Conservation (phyloP, 2,888 invertebrate genomes). For the Tupiocoris notatus region DNA sequence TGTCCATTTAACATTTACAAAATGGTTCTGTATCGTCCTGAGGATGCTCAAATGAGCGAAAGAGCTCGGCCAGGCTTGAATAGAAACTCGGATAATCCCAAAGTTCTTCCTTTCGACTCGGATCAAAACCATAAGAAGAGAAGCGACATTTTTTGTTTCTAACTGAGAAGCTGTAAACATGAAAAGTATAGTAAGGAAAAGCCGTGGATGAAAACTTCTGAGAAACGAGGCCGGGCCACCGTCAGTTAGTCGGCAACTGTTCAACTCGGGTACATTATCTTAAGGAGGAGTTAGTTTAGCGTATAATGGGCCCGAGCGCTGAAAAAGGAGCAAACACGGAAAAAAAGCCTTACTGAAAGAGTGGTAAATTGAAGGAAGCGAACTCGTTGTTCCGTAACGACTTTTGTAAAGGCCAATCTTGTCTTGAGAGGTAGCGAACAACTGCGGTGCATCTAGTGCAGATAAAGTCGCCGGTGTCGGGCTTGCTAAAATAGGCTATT, state of each 20-base stretch:
- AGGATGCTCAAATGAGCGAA: too few species aligned
- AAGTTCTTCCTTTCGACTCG: too few species aligned
- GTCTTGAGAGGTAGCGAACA: too few species aligned
- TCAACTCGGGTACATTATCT: slow-evolving; percentile 18
- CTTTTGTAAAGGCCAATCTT: slow-evolving; percentile 39
- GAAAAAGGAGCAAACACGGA: not conserved
- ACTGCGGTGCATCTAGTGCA: not conserved
- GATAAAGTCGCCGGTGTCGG: not conserved
- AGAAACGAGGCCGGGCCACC: too few species aligned
- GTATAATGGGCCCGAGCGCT: slow-evolving; percentile 18
- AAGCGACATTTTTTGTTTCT: too few species aligned
- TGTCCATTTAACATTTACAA: too few species aligned
- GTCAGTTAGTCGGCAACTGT: not conserved
- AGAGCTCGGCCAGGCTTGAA: too few species aligned
- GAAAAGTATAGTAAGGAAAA: too few species aligned
- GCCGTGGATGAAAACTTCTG: not conserved
- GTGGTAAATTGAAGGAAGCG: slow-evolving; percentile 27
- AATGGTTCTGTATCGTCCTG: too few species aligned
- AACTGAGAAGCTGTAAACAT: too few species aligned
- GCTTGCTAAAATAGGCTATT: not conserved
- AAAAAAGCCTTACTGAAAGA: slow-evolving; percentile 11
- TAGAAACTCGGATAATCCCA: too few species aligned
- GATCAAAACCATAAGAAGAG: too few species aligned
- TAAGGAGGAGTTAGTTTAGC: slow-evolving; percentile 36
- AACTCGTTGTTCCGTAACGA: slow-evolving; percentile 37